Conservation (phyloP, 1,140 invertebrate genomes). For the Araneus ventricosus region DNA sequence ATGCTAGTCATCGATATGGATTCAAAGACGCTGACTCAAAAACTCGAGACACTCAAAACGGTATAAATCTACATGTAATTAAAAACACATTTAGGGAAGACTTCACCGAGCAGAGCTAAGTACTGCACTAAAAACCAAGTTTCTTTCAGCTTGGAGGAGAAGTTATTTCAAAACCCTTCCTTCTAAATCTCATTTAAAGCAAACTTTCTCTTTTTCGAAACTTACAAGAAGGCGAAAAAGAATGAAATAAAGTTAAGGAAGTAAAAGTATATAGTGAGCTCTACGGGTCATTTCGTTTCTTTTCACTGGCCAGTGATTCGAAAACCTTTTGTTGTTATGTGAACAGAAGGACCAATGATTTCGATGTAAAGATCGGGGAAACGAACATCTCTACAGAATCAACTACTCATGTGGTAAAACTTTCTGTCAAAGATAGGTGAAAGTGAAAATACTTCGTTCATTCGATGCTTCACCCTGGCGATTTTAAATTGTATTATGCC, state of each 20-base stretch:
- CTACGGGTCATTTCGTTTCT: background rate
- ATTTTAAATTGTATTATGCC: background rate
- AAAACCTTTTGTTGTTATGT: slow-evolving; percentile 23
- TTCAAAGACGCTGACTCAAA: no score
- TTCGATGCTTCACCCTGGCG: background rate
- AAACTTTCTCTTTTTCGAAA: background rate
- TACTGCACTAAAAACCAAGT: no score
- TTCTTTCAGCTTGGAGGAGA: background rate
- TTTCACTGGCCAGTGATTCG: background rate
- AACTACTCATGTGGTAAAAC: background rate
- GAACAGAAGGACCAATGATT: background rate
- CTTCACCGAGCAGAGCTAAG: no score
- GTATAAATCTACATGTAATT: no score
- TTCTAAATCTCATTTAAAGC: background rate
- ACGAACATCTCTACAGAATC: background rate
- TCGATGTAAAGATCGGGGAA: slow-evolving; percentile 1
- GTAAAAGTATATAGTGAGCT: background rate
- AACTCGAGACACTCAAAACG: no score
- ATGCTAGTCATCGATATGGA: no score
- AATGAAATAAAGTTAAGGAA: background rate
- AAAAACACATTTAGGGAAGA: no score
- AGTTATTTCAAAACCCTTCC: background rate
- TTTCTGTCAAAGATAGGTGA: background rate
- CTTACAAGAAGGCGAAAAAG: background rate
- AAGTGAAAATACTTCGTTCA: background rate